Percentiles rank a stretch among this genome's conserved stretches.
Conservation (phyloP, 1,140 invertebrate genomes). For the Drosophila watanabei region DNA sequence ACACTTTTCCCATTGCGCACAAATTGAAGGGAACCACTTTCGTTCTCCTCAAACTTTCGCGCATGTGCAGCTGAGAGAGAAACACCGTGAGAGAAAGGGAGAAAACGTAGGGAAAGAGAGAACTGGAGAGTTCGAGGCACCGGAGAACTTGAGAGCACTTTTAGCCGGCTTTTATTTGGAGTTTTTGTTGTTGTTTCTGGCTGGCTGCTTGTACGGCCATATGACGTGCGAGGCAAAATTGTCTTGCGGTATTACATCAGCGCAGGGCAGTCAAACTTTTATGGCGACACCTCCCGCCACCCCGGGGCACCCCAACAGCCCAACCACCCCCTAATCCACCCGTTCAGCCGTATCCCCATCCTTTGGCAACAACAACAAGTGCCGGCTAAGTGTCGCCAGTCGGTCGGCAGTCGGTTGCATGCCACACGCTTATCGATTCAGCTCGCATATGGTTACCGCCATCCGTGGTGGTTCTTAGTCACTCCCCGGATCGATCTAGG, state of each 20-base stretch:
- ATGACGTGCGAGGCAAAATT: conserved; percentile 74
- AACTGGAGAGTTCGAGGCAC: conserved; percentile 2
- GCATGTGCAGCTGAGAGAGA: conserved; percentile 42
- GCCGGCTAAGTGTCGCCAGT: conserved; percentile 69
- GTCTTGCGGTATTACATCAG: conserved; percentile 83
- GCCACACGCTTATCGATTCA: conserved; percentile 50
- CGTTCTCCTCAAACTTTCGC: conserved; percentile 22
- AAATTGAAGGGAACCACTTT: conserved; percentile 35
- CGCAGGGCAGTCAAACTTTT: conserved; percentile 72
- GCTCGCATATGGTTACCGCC: conserved; percentile 46
- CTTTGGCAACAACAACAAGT: conserved; percentile 45
- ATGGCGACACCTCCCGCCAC: conserved; percentile 51
- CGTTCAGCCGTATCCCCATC: conserved; percentile 6
- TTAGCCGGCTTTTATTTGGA: conserved; percentile 65
- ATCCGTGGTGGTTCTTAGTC: conserved; percentile 42
- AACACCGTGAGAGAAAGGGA: neutral
- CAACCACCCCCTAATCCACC: conserved; percentile 2
- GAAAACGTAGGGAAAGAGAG: neutral
- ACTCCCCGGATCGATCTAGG: conserved; percentile 48
- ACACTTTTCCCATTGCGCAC: conserved; percentile 20
- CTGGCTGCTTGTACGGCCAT: conserved; percentile 48
- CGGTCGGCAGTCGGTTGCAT: conserved; percentile 43
- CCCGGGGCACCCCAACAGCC: neutral
- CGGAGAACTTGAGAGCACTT: conserved; percentile 14
- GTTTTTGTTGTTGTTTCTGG: conserved; percentile 50